Evolutionary conservation across 1,140 invertebrate species (phyloP).

Genomic region (Euwallacea similis): DNA sequence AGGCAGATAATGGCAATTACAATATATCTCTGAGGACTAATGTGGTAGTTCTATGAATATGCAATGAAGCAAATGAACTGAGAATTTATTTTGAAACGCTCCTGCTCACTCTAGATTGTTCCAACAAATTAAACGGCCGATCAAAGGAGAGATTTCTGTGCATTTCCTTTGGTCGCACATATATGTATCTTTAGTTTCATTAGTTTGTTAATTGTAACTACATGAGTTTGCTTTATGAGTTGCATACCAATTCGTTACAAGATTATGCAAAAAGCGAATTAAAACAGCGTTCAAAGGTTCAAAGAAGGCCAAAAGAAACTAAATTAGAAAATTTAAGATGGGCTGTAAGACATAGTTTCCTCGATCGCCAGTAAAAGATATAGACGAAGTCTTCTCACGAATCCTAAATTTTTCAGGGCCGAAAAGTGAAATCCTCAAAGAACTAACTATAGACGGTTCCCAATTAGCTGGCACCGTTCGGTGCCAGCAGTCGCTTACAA

Average conservation of each 20-base stretch:
- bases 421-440: too few relatives aligned
- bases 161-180: neutral
- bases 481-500: too few relatives aligned
- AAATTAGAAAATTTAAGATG: too few relatives aligned
- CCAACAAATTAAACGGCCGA: neutral
- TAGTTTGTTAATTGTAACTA: too few relatives aligned
- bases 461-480: too few relatives aligned
- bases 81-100: conserved; percentile 5
- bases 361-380: too few relatives aligned
- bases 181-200: neutral
- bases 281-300: neutral
- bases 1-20: conserved; percentile 51
- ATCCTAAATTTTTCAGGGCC: too few relatives aligned
- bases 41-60: conserved; percentile 49
- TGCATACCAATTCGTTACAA: neutral
- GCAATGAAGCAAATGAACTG: conserved; percentile 43
- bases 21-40: conserved; percentile 45
- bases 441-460: too few relatives aligned
- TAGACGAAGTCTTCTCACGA: too few relatives aligned
- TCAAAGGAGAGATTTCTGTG: neutral
- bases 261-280: too few relatives aligned
- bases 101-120: neutral
- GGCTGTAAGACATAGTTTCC: too few relatives aligned
- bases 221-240: neutral
- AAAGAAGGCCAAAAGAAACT: too few relatives aligned